A percentile compares a stretch with the other conserved stretches of the same genome.
Conservation (phyloP, 64 coral and sea anemone species). For the Trachythela sp. region DNA sequence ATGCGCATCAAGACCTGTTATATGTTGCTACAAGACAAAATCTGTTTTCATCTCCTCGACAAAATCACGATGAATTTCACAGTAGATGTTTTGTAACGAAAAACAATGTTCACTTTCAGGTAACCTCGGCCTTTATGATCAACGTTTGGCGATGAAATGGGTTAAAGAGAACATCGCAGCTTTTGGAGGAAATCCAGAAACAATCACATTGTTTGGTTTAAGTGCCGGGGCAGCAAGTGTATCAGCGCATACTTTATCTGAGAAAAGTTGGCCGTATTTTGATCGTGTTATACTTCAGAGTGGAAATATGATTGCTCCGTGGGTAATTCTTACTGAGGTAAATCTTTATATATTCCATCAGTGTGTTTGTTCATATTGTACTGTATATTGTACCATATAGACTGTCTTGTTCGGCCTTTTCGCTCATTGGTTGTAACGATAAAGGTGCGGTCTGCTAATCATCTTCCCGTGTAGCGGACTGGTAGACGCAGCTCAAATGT, state of each 20-base stretch:
- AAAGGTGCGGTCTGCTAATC: too few relatives aligned
- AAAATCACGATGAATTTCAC: neutral
- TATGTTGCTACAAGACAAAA: too few relatives aligned
- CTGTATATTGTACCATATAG: too few relatives aligned
- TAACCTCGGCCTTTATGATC: conserved; percentile 39
- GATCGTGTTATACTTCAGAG: neutral
- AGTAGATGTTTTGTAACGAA: too few relatives aligned
- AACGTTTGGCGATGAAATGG: conserved; percentile 40
- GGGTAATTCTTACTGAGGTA: neutral
- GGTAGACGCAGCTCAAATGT: too few relatives aligned
- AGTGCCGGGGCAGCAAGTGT: conserved; percentile 23
- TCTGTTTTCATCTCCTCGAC: neutral
- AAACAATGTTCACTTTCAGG: conserved; percentile 19
- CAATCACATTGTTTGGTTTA: conserved; percentile 32
- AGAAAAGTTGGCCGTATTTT: neutral
- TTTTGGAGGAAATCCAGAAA: conserved; percentile 33
- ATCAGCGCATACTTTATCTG: neutral
- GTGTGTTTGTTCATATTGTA: too few relatives aligned
- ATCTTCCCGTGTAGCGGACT: too few relatives aligned
- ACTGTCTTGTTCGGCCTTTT: too few relatives aligned
- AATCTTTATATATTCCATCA: neutral
- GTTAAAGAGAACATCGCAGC: conserved; percentile 35
- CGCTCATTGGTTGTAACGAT: too few relatives aligned
- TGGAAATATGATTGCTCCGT: neutral
- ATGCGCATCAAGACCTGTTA: conserved; percentile 13